These are phyloP conservation scores for Danaus chrysippus DNA, from an alignment of 2,888 invertebrate species.

Conservation along the genomic window DNA sequence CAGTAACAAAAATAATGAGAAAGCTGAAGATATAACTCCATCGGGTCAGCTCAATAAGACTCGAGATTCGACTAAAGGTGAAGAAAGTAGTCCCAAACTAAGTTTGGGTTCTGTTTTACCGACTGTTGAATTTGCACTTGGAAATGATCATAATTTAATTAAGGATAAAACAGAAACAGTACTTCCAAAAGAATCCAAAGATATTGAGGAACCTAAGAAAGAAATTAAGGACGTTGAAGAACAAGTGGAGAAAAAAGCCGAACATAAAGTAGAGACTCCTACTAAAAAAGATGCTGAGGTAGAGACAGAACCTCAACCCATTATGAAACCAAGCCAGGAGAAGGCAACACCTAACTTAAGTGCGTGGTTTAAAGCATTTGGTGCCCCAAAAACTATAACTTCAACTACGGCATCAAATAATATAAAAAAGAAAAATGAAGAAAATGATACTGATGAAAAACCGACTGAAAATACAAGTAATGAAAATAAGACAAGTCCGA, in stretches of 20 bases:
- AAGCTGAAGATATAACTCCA: constrained; percentile 79
- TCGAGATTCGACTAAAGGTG: constrained; percentile 80
- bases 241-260: constrained; percentile 42
- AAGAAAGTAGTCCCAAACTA: constrained; percentile 87
- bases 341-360: constrained; percentile 91
- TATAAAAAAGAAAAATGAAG: constrained; percentile 80
- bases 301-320: constrained; percentile 59
- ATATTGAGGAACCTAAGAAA: constrained; percentile 36
- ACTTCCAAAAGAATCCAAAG: constrained; percentile 35
- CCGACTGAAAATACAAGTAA: constrained; percentile 47
- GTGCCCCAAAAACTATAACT: constrained; percentile 85
- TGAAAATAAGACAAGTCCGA: constrained; percentile 54
- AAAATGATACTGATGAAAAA: constrained; percentile 70
- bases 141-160: constrained; percentile 82
- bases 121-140: constrained; percentile 83
- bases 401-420: constrained; percentile 70
- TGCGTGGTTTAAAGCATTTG: constrained; percentile 96
- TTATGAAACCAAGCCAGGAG: constrained; percentile 73
- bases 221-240: constrained; percentile 36
- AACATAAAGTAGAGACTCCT: constrained; percentile 42
- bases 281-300: constrained; percentile 64
- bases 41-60: constrained; percentile 76
- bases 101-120: constrained; percentile 91
- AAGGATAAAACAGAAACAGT: constrained; percentile 43
- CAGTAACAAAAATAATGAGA: constrained; percentile 73